Base-by-base conservation (phyloP, 2,113 vertebrate species). In the Tragelaphus buxtoni region DNA sequence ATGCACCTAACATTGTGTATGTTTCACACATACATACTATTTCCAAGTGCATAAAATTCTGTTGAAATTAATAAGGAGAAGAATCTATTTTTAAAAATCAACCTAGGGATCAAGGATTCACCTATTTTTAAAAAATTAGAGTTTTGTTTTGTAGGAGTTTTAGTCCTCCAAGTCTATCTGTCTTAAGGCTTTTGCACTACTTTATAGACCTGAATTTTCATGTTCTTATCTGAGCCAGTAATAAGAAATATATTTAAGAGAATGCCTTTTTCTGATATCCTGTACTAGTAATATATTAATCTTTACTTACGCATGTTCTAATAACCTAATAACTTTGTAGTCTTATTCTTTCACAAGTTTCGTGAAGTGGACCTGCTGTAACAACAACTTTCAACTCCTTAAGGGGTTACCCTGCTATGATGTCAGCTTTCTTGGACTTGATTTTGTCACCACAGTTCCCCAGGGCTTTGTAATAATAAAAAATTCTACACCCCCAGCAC, bases 381-480 rank as follows among this genome's bases (percentile, higher is more conserved):
- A 89, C 72, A 93, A 84, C 88, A 69, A 58, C 47, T 76, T 80
- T 9, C 49, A 74, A 28, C 42, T 91, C 92, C 72, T 92, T 60
- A 58, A 58, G 51, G 82, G n/a, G 16, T 80, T 95, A 18, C 3
- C 18, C 32, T n/a, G 51, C 28, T 35, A 24, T 86, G 58, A 55
- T 63, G 60, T 79, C 82, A 55, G 85, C 47, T 91, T 95, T 88
- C 42, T 56, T 55, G 63, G 35, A 45, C 42, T 97, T 79, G 42
- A 69, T 58, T 88, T 16, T 69, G n/a, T 79, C 61, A 22, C 56
- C 49, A 82, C 17, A 56, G 35, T 79, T 95, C 82, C 88, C 86
- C 22, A 13, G 53, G 63, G 89, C 45, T 96, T 58, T 88, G 49
- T 39, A 61, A 93, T 96, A 95, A 95, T 95, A 91, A 97, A 96